These are phyloP conservation scores for Catharus bicknelli DNA, from an alignment of 2,113 vertebrate genomes.

Conservation along the genomic window DNA sequence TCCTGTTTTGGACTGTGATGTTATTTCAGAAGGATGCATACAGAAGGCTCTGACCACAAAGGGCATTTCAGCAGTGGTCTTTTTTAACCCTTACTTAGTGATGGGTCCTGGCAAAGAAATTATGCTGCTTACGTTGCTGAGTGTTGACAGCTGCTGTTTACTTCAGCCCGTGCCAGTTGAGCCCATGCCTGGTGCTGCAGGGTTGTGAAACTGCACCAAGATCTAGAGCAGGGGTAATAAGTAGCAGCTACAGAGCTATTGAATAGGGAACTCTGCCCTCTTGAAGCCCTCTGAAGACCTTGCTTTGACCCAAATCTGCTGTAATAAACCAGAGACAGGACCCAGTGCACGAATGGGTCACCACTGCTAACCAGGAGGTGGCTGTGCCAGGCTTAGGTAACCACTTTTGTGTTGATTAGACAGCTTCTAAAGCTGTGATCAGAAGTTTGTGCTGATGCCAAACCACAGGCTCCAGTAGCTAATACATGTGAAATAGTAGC, in stretches of 20 bases:
- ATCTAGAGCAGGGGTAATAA: conserved; percentile 15
- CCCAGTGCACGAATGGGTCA: fast-evolving
- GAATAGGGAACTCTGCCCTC: not conserved
- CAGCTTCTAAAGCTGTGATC: not conserved
- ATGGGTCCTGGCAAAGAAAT: not conserved
- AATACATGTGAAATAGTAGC: not conserved
- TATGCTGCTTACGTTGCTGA: not conserved
- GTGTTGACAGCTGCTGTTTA: conserved; percentile 11
- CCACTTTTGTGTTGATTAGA: not conserved
- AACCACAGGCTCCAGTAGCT: conserved; percentile 8
- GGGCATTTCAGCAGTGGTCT: not conserved
- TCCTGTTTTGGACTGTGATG: conserved; percentile 49
- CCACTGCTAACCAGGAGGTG: not conserved
- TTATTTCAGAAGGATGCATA: conserved; percentile 39
- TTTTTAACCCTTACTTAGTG: conserved; percentile 15
- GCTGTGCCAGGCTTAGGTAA: not conserved
- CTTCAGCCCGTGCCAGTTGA: not conserved
- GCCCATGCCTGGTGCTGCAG: not conserved
- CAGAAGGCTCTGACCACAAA: not conserved
- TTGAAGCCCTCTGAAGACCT: not conserved
- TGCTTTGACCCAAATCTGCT: not conserved
- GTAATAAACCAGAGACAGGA: not conserved
- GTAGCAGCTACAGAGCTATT: not conserved
- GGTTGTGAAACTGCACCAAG: not conserved
- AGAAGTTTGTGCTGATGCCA: conserved; percentile 18